Evolutionary conservation across 1,140 invertebrate species (phyloP), one percentile per base, ranked within the genome.

Genomic region (Lepeophtheirus salmonis): DNA sequence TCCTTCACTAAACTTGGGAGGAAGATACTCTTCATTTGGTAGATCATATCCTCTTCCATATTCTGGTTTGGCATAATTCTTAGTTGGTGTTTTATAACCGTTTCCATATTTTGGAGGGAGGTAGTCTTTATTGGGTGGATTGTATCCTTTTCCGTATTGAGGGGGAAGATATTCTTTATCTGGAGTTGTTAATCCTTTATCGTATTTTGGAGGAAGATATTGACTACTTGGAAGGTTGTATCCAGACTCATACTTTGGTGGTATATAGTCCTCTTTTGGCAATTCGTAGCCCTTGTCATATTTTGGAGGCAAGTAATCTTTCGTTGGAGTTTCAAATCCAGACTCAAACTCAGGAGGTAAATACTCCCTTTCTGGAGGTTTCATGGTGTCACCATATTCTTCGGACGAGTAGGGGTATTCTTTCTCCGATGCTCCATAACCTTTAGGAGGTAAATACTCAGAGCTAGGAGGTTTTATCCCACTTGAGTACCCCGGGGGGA

Each of bases 281-380:
- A 25, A 23, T 17, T 21, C 23, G 2, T 3, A 17, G 23, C 52
- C 23, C 17, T 1, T 20, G 2, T 57, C 55, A 2, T 2, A 3
- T 4, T 54, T 14, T 3, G 55, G 55, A 12, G 55, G 55, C 25
- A 57, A 57, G 26, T 57, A 57, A 41, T 25, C 55, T 41, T 57
- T 25, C 13, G 13, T 14, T 50, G 55, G 55, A 12, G 55, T 3
- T 4, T 54, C n/a, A 13, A 21, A n/a, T 20, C 20, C 49, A n/a
- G 23, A 16, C 14, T 54, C 52, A 21, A 16, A 3, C 18, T 54
- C 14, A 2, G 52, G 52, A 2, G 52, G 52, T 3, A 54, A 13
- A 17, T 54, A 54, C 1, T 2, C 17, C 21, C 21, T 2, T 2
- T 54, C 21, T 18, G 52, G 52, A 3, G 52, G 52, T n/a, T 20